Percentiles rank a stretch among this genome's conserved stretches.
These are phyloP conservation scores for Ceratitis capitata DNA, from an alignment of 1,140 invertebrate species.

Conservation along the genomic window DNA sequence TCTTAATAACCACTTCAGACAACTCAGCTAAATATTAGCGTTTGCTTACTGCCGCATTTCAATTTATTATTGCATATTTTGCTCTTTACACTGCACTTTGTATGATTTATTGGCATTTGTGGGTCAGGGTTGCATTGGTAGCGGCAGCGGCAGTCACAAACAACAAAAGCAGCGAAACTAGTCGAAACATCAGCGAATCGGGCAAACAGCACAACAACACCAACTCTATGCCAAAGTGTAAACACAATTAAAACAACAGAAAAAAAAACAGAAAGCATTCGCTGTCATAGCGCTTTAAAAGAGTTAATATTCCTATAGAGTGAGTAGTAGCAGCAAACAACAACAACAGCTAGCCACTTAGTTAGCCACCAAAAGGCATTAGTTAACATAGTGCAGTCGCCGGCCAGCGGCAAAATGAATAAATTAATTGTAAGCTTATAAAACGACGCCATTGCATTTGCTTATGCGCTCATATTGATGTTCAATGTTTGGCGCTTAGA, in stretches of 20 bases:
- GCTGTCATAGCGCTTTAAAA: not conserved
- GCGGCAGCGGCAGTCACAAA: not conserved
- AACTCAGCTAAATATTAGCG: not conserved
- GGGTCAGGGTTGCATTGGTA: slow-evolving; percentile 34
- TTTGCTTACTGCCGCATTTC: not conserved
- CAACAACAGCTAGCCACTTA: not conserved
- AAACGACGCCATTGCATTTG: not conserved
- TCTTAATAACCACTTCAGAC: not conserved
- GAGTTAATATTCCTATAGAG: slow-evolving; percentile 12
- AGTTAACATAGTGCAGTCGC: not conserved
- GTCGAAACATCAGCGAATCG: not conserved
- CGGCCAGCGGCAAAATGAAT: not conserved
- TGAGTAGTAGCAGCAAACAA: not conserved
- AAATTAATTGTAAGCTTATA: not conserved
- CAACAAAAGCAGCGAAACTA: not conserved
- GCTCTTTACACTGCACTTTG: slow-evolving; percentile 22
- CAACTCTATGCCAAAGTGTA: not conserved
- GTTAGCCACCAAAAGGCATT: not conserved
- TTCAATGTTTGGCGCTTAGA: not conserved
- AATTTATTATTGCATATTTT: not conserved
- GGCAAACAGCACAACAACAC: not conserved
- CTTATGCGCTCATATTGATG: not conserved
- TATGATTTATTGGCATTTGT: slow-evolving; percentile 25
- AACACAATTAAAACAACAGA: not conserved
- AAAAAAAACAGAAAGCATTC: not conserved